These are phyloP conservation scores for Sylvia borin DNA, from an alignment of 2,797 vertebrate genomes.

Conservation along the genomic window DNA sequence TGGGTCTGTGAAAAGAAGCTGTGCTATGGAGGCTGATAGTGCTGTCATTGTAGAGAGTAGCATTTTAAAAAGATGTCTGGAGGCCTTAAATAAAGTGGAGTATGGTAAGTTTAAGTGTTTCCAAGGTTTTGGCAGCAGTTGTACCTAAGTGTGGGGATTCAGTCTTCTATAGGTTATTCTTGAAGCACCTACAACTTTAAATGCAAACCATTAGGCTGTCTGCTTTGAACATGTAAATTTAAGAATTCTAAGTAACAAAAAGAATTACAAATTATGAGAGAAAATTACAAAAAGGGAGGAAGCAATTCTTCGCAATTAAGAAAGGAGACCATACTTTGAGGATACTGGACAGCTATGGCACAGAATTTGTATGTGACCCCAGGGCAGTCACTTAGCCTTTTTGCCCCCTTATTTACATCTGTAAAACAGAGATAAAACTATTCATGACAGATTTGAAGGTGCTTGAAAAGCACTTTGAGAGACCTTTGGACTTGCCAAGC, in stretches of 20 bases:
- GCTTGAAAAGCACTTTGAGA: conserved; percentile 19
- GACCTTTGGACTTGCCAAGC: conserved; percentile 14
- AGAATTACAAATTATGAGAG: neutral
- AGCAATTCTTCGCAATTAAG: neutral
- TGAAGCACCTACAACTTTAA: neutral
- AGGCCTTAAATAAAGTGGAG: neutral
- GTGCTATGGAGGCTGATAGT: neutral
- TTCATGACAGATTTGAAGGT: neutral
- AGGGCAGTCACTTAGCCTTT: conserved; percentile 6
- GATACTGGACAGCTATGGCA: neutral
- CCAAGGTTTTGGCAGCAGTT: neutral
- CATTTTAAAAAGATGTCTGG: neutral
- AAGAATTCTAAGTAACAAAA: neutral
- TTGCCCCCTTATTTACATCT: conserved; percentile 32
- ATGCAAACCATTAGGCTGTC: neutral
- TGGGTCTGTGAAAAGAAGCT: neutral
- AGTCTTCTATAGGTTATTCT: neutral
- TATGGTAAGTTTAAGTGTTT: neutral
- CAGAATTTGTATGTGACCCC: neutral
- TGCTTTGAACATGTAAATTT: neutral
- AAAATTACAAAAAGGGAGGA: neutral
- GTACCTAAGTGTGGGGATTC: neutral
- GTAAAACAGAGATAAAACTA: conserved; percentile 40
- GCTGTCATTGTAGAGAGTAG: neutral
- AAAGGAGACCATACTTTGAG: neutral